Base-by-base conservation (phyloP, 2,888 invertebrate genomes). In the Julus scanicus region DNA sequence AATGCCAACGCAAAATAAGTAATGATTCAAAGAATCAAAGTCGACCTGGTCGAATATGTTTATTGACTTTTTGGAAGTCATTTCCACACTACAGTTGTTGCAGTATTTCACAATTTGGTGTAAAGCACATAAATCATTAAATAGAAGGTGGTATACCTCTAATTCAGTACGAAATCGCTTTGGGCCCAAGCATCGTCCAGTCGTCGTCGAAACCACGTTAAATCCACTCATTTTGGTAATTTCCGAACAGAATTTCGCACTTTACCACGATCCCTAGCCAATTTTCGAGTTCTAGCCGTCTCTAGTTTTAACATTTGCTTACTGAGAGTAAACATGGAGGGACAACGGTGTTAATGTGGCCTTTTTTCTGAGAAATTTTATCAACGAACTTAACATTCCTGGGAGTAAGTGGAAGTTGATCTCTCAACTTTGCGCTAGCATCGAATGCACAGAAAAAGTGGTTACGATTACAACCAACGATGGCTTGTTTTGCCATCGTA, bases 121-220 rank as follows among this genome's bases (percentile, higher is more conserved):
- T 29, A 1, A 29, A 29, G 29, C 29, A 29, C 29, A 29, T 0
- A 29, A 29, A 29, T 29, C 29, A 29, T 29, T 29, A 29, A 29
- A 29, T 29, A 29, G 29, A 29, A 29, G 29, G 29, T 1, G 29
- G 29, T 29, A 29, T 87, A 87, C 87, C 87, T 87, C 48, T n/a
- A 87, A 80, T 83, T 87, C 87, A 20, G 87, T 87, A 37, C 87
- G 87, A 44, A 87, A 87, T 44, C 57, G 2, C 20, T 49, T 71
- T 37, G 83, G 83, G 17, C 87, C 87, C 40, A 87, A 20, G 49
- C 87, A 80, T 71, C 87, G 40, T 40, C 87, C 87, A 20, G 87
- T 87, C n/a, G 87, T 71, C 9, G 83, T 44, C 11, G 80, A 83
- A 37, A 83, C 87, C n/a, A n/a, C 44, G 20, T 40, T 20, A 80